Conservation (phyloP, 1,140 invertebrate species). For the Papilio machaon region DNA sequence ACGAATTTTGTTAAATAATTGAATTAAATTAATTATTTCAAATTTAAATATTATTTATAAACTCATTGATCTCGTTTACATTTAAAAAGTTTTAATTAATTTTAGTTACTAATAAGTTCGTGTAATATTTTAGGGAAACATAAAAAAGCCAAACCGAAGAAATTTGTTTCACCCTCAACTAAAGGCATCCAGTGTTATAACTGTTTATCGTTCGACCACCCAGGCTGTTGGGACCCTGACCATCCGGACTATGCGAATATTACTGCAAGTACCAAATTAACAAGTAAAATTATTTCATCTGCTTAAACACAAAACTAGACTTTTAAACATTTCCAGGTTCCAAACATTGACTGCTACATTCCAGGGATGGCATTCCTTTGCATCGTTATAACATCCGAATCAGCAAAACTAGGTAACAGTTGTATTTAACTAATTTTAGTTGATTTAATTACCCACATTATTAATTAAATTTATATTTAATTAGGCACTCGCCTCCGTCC, state of each 20-base stretch:
- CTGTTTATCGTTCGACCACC: slow-evolving; percentile 75
- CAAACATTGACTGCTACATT: slow-evolving; percentile 77
- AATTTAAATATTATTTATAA: slow-evolving; percentile 23
- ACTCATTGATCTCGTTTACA: not conserved
- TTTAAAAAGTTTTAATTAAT: not conserved
- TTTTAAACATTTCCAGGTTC: slow-evolving; percentile 55
- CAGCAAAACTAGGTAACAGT: slow-evolving; percentile 69
- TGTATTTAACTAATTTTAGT: not conserved
- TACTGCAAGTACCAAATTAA: slow-evolving; percentile 55
- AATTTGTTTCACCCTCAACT: slow-evolving; percentile 64
- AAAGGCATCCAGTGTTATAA: slow-evolving; percentile 78
- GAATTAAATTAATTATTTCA: not conserved
- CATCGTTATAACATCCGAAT: slow-evolving; percentile 74
- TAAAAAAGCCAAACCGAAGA: slow-evolving; percentile 71
- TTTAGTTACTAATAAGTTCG: not conserved
- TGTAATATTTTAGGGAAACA: slow-evolving; percentile 58
- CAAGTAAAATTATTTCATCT: slow-evolving; percentile 5
- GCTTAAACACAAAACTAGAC: slow-evolving; percentile 15
- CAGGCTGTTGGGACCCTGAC: slow-evolving; percentile 76
- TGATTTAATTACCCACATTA: not conserved
- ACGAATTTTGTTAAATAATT: not conserved
- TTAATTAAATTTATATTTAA: not conserved
- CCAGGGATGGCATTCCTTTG: slow-evolving; percentile 75
- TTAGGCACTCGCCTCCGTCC: not conserved
- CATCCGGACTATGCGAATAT: slow-evolving; percentile 74